Conservation (phyloP, 1,140 invertebrate species). For the Trichonephila inaurata region DNA sequence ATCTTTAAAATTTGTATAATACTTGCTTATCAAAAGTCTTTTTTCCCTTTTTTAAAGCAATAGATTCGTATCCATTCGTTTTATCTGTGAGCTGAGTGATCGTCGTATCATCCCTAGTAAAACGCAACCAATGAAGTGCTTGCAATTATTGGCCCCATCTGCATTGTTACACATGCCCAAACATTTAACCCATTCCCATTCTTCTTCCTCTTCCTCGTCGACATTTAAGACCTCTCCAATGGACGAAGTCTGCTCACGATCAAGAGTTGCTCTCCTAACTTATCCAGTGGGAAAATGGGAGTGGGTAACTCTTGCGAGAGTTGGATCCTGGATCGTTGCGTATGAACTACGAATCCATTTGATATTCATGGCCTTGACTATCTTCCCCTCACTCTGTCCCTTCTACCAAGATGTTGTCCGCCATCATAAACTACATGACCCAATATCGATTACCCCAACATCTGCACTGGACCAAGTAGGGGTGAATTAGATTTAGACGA, state of each 20-base stretch:
- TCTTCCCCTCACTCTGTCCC: constrained; percentile 10
- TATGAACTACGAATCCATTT: constrained; percentile 29
- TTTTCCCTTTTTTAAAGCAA: no score
- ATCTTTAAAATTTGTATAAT: no score
- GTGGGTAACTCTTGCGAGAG: neutral
- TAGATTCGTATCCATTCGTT: no score
- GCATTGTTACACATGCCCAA: neutral
- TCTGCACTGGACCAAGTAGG: constrained; percentile 39
- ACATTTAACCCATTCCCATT: neutral
- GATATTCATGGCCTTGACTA: constrained; percentile 11
- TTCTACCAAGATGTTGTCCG: constrained; percentile 47
- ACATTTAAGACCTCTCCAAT: constrained; percentile 7
- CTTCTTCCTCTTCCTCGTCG: neutral
- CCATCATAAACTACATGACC: constrained; percentile 49
- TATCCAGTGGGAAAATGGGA: neutral
- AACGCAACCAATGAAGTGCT: neutral
- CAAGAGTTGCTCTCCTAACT: neutral
- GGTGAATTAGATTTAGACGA: constrained; percentile 34
- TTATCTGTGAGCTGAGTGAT: no score
- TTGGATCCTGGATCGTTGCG: neutral
- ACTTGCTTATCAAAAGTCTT: no score
- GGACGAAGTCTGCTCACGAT: constrained; percentile 5
- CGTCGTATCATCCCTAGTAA: neutral
- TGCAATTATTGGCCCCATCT: neutral
- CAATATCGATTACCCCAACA: constrained; percentile 40